phyloP scores from a whole-genome alignment of 1,140 invertebrate species.

The Euschistus heros region DNA sequence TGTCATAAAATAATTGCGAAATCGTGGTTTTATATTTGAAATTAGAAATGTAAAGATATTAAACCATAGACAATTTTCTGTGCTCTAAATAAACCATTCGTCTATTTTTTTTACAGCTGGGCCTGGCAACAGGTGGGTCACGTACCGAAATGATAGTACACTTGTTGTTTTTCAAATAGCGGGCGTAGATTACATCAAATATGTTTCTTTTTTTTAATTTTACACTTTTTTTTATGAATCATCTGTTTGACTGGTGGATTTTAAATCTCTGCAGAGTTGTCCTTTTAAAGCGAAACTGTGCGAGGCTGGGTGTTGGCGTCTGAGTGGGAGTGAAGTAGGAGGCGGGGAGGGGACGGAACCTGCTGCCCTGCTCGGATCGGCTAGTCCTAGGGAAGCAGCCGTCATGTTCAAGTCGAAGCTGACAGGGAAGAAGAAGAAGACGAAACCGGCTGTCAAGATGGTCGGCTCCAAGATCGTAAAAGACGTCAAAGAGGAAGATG shows the following conservation, averaged over 20 bases:
- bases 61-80: too few species aligned
- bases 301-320: background rate
- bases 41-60: too few species aligned
- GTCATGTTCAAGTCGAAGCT: constrained; percentile 14
- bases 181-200: too few species aligned
- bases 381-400: background rate
- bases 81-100: too few species aligned
- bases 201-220: too few species aligned
- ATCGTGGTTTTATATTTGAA: too few species aligned
- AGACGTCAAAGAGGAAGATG: background rate
- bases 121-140: too few species aligned
- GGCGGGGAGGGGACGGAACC: background rate
- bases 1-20: too few species aligned
- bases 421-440: constrained; percentile 1
- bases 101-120: too few species aligned
- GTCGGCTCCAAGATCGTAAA: constrained; percentile 20
- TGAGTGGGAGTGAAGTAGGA: constrained; percentile 4
- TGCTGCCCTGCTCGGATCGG: background rate
- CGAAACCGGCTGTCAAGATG: constrained; percentile 13
- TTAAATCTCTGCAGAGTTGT: background rate
- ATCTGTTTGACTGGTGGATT: background rate
- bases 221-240: background rate
- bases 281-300: constrained; percentile 7
- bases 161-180: too few species aligned
- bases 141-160: too few species aligned